Conservation (phyloP, 2,113 vertebrate species). For the Leucosticte australis region DNA sequence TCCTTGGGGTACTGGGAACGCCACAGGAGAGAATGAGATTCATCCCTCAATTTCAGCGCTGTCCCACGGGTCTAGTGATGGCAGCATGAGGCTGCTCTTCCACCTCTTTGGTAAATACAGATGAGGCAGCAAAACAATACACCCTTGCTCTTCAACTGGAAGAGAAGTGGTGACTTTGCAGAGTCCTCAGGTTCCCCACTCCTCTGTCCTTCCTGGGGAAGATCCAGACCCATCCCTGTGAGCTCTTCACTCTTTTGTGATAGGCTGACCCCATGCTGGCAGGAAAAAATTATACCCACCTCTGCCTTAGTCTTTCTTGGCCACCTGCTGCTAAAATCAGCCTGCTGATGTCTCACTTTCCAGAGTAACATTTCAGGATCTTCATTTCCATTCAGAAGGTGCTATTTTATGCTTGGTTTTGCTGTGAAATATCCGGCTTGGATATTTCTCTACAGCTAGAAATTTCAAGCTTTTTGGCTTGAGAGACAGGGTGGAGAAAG, state of each 20-base stretch:
- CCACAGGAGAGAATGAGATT: not conserved
- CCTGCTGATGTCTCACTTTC: not conserved
- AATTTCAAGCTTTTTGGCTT: not conserved
- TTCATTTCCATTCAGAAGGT: not conserved
- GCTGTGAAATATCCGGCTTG: too few relatives aligned
- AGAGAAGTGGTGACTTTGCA: not conserved
- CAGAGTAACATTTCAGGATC: not conserved
- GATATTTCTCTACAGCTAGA: not conserved
- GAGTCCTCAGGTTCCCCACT: not conserved
- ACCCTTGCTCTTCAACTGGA: not conserved
- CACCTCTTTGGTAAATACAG: not conserved
- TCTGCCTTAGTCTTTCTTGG: not conserved
- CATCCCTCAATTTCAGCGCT: not conserved
- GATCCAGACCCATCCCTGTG: rapidly evolving
- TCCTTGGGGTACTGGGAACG: not conserved
- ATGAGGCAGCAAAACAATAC: not conserved
- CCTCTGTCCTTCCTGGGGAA: not conserved
- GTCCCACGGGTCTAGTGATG: not conserved
- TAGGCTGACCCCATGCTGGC: not conserved
- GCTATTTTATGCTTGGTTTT: not conserved
- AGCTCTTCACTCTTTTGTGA: not conserved
- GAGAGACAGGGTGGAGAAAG: not conserved
- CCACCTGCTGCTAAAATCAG: not conserved
- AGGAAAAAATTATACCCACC: not conserved
- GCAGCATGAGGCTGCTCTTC: not conserved